Conservation (phyloP, 2,797 vertebrate species). For the Margarornis squamiger region DNA sequence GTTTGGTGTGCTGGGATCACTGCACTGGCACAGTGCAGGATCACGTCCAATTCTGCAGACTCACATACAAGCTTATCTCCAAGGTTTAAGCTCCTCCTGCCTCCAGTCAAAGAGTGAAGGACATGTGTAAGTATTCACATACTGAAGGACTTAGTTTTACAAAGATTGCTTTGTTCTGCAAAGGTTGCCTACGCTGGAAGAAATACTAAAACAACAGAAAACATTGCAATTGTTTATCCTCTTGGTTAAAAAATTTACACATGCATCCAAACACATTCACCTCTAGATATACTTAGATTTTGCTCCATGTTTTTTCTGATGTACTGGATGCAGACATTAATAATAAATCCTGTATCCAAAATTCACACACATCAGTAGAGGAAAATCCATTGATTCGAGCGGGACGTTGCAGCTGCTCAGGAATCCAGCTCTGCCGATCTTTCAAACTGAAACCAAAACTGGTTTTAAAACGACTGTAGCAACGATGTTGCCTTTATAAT, state of each 20-base stretch:
- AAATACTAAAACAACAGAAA: slow-evolving; percentile 39
- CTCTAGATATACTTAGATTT: neutral
- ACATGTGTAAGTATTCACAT: slow-evolving; percentile 19
- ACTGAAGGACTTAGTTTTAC: slow-evolving; percentile 40
- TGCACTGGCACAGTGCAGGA: neutral
- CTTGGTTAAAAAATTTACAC: neutral
- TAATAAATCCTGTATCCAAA: neutral
- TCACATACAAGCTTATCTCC: slow-evolving; percentile 22
- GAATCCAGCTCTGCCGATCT: neutral
- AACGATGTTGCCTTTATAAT: neutral
- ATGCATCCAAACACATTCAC: neutral
- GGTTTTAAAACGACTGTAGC: neutral
- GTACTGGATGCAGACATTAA: neutral
- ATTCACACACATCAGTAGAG: neutral
- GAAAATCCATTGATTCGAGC: neutral
- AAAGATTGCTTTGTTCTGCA: slow-evolving; percentile 49
- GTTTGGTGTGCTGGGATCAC: slow-evolving; percentile 35
- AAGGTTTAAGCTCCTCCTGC: slow-evolving; percentile 9
- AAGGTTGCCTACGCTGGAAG: slow-evolving; percentile 1
- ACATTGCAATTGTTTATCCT: slow-evolving; percentile 18
- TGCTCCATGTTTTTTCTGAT: neutral
- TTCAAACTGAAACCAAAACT: slow-evolving; percentile 46
- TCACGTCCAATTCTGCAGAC: slow-evolving; percentile 1
- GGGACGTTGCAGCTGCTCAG: accelerated
- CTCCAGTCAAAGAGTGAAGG: slow-evolving; percentile 9